Conservation (phyloP, 2,888 invertebrate genomes). For the Chloroclystis v-ata region DNA sequence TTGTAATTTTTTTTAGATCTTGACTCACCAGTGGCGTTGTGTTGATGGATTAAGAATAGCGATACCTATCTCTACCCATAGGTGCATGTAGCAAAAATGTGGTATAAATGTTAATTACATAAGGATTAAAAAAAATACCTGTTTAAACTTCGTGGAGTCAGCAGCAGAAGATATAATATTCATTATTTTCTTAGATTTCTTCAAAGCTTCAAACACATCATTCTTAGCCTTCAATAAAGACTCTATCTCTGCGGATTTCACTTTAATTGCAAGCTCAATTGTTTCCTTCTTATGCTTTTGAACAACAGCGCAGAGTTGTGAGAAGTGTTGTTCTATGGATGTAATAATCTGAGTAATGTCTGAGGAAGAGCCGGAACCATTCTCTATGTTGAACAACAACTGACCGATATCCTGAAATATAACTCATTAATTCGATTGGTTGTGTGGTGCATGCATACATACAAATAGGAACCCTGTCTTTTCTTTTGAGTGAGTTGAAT, state of each 20-base stretch:
- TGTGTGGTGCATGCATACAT: no score
- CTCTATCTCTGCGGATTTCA: constrained; percentile 48
- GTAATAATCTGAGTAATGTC: constrained; percentile 47
- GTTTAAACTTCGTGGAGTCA: constrained; percentile 44
- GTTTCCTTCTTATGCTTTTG: constrained; percentile 74
- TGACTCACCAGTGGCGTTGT: no score
- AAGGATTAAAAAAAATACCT: no score
- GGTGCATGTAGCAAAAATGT: no score
- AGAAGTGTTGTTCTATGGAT: constrained; percentile 71
- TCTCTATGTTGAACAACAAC: constrained; percentile 51
- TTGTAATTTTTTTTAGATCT: no score
- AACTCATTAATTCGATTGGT: no score
- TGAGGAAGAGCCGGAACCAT: constrained; percentile 44
- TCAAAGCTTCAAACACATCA: constrained; percentile 47
- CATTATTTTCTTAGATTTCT: constrained; percentile 43
- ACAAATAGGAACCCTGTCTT: no score
- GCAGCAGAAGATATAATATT: constrained; percentile 36
- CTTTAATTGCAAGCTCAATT: constrained; percentile 46
- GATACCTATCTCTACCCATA: no score
- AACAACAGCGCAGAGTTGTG: constrained; percentile 66
- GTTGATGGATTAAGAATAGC: no score
- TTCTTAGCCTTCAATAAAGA: constrained; percentile 50
- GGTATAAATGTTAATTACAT: no score
- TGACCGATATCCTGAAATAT: constrained; percentile 58
- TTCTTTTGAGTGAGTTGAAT: no score